phyloP scores from a whole-genome alignment of 1,140 invertebrate genomes.

The Pseudomyrmex sp. region DNA sequence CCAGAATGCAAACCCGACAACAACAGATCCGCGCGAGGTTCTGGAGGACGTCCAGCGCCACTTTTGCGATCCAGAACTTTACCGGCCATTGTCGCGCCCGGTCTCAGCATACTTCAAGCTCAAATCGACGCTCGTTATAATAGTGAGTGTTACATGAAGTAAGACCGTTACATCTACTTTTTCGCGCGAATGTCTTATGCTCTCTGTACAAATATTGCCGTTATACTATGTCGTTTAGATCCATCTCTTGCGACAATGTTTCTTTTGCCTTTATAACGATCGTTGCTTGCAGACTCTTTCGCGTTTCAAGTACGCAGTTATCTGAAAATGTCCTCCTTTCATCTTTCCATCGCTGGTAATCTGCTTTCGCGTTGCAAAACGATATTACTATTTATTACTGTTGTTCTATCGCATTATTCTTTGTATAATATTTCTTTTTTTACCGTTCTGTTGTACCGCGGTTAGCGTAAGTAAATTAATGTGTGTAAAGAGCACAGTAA shows the following conservation, averaged over 20 bases:
- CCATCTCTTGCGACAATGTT: slow-evolving; percentile 22
- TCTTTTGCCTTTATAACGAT: neutral
- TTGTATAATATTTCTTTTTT: neutral
- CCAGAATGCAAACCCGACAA: slow-evolving; percentile 82
- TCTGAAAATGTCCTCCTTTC: neutral
- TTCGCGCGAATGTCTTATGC: neutral
- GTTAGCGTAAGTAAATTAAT: slow-evolving; percentile 11
- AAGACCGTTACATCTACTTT: neutral
- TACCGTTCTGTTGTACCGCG: neutral
- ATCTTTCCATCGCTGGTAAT: slow-evolving; percentile 19
- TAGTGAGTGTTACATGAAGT: slow-evolving; percentile 79
- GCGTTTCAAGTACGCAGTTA: slow-evolving; percentile 18
- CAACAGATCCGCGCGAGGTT: slow-evolving; percentile 75
- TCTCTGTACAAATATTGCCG: neutral
- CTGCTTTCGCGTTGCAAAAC: slow-evolving; percentile 26
- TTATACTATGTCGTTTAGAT: slow-evolving; percentile 11
- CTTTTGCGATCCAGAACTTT: slow-evolving; percentile 93
- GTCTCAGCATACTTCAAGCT: slow-evolving; percentile 93
- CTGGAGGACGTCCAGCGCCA: slow-evolving; percentile 88
- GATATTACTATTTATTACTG: neutral
- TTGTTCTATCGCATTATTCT: neutral
- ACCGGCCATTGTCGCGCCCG: slow-evolving; percentile 95
- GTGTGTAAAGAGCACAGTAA: neutral
- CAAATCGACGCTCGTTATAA: slow-evolving; percentile 89
- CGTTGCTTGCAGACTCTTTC: slow-evolving; percentile 27